phyloP scores from a whole-genome alignment of 2,113 vertebrate genomes.

The Sterrhoptilus dennistouni region DNA sequence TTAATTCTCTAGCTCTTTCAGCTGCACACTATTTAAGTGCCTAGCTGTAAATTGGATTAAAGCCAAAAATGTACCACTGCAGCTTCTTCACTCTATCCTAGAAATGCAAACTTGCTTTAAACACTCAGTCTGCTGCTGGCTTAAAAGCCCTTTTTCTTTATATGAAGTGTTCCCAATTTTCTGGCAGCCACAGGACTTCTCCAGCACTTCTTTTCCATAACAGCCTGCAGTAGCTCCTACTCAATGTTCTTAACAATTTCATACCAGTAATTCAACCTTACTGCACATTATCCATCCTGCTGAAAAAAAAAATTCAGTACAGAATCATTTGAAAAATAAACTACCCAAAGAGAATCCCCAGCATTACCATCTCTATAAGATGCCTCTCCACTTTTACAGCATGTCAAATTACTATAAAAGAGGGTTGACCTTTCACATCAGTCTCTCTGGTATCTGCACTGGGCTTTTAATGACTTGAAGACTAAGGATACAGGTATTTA shows the following conservation, averaged over 20 bases:
- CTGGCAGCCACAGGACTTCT: background rate
- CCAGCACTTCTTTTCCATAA: background rate
- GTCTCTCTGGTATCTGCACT: background rate
- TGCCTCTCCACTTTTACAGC: background rate
- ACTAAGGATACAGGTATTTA: background rate
- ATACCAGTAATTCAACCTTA: background rate
- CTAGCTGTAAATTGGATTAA: slow-evolving; percentile 31
- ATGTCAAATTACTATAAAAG: background rate
- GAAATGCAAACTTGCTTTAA: background rate
- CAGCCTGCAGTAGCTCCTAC: background rate
- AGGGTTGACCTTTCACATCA: background rate
- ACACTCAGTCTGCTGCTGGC: background rate
- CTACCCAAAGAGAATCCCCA: background rate
- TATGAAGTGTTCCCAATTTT: background rate
- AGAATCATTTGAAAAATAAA: background rate
- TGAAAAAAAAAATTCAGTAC: background rate
- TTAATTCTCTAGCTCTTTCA: slow-evolving; percentile 29
- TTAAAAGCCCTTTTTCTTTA: background rate
- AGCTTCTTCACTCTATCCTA: background rate
- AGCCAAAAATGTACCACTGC: background rate
- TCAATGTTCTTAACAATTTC: background rate
- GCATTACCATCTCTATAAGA: background rate
- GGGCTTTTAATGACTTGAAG: background rate
- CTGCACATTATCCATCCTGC: background rate
- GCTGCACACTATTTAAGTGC: background rate